A percentile compares a stretch with the other conserved stretches of the same genome.
Evolutionary conservation across 2,797 vertebrate genomes (phyloP).

Genomic region (Strix occidentalis): DNA sequence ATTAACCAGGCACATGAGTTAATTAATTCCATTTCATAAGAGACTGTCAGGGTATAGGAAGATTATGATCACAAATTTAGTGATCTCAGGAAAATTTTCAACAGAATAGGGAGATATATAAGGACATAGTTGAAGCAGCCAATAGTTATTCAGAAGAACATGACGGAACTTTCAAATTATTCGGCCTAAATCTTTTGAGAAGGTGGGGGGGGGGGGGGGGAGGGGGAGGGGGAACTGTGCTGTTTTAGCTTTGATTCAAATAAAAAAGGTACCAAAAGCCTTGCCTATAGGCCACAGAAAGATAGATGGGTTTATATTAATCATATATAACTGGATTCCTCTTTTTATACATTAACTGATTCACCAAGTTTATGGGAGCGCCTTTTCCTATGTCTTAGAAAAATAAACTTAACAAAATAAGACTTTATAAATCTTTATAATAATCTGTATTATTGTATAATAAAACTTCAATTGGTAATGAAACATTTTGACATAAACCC

Average conservation of each 20-base stretch:
- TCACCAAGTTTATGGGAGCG: not conserved
- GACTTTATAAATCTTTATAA: not conserved
- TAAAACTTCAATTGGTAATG: not conserved
- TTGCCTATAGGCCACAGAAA: not conserved
- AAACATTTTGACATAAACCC: not conserved
- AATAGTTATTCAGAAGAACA: not conserved
- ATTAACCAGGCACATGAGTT: conserved; percentile 5
- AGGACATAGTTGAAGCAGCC: not conserved
- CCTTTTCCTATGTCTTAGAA: not conserved
- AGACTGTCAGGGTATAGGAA: not conserved
- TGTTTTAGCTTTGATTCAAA: not conserved
- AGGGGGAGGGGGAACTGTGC: not conserved
- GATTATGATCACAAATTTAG: not conserved
- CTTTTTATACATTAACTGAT: not conserved
- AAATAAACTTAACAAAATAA: not conserved
- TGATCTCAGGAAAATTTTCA: not conserved
- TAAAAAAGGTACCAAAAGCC: not conserved
- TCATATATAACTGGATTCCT: not conserved
- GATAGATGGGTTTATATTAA: not conserved
- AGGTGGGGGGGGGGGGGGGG: too few species aligned
- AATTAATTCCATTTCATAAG: not conserved
- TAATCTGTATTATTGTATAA: not conserved
- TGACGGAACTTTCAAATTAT: not conserved
- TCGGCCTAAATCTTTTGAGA: not conserved
- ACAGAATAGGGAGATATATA: not conserved